phyloP scores from a whole-genome alignment of 2,113 vertebrate species.

The western clawed frog (Xenopus tropicalis) region DNA sequence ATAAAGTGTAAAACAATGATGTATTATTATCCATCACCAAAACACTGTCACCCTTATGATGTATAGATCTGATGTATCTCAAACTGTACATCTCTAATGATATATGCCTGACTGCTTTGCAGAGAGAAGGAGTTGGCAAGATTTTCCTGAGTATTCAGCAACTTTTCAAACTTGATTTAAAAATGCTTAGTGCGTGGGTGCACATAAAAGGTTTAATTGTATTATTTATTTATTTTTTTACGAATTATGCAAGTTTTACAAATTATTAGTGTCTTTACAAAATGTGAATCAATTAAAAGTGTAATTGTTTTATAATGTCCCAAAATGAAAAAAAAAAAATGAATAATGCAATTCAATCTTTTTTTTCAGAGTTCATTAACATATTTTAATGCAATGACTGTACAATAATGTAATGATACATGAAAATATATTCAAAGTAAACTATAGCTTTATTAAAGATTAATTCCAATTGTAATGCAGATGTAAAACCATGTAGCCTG shows the following conservation, averaged over 20 bases:
- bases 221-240: neutral
- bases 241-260: neutral
- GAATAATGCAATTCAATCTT: neutral
- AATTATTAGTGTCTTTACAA: neutral
- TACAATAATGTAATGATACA: neutral
- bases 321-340: neutral
- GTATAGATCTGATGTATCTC: slow-evolving; percentile 24
- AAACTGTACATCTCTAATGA: slow-evolving; percentile 29
- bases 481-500: no score
- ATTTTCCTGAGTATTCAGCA: slow-evolving; percentile 30
- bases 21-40: slow-evolving; percentile 34
- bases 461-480: no score
- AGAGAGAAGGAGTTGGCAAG: slow-evolving; percentile 5
- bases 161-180: slow-evolving; percentile 3
- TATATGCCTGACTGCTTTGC: slow-evolving; percentile 23
- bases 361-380: neutral
- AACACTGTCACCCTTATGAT: slow-evolving; percentile 20
- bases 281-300: neutral
- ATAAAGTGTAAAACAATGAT: neutral
- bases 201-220: neutral
- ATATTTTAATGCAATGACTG: neutral
- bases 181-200: slow-evolving; percentile 11
- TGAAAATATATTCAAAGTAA: neutral
- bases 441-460: neutral
- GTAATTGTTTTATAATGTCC: neutral